Conservation (phyloP, 2,113 vertebrate genomes). For the Chloropsis cyanopogon region DNA sequence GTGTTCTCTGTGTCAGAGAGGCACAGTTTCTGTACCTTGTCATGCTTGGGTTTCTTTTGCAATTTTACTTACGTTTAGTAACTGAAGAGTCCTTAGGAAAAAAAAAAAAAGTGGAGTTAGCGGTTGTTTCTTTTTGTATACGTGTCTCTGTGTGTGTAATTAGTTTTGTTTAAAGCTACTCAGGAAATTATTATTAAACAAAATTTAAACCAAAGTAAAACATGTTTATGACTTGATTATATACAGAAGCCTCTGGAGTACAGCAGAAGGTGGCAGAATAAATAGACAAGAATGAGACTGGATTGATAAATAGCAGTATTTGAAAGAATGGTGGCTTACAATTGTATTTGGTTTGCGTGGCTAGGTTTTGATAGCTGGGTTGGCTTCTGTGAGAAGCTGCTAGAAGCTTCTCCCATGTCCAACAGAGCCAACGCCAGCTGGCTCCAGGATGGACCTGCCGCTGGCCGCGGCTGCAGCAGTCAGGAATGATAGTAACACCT, state of each 20-base stretch:
- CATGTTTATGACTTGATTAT: not conserved
- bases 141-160: not conserved
- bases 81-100: not conserved
- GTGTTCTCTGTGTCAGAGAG: not conserved
- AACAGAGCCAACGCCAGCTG: not conserved
- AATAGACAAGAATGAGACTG: conserved; percentile 7
- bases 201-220: not conserved
- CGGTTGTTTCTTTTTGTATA: not conserved
- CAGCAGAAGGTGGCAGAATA: conserved; percentile 19
- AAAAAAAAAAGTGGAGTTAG: not conserved
- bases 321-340: not conserved
- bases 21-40: not conserved
- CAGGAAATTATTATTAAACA: conserved; percentile 29
- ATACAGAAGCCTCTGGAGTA: not conserved
- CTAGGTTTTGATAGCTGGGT: not conserved
- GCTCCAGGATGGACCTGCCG: not conserved
- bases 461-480: accelerated
- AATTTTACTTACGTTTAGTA: not conserved
- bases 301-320: not conserved
- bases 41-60: not conserved
- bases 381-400: not conserved
- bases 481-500: not conserved
- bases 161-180: conserved; percentile 12
- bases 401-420: not conserved
- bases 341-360: not conserved